A percentile compares a stretch with the other conserved stretches of the same genome.
These are phyloP conservation scores for Eristalis arbustorum DNA, from an alignment of 2,888 invertebrate genomes.

Conservation along the genomic window DNA sequence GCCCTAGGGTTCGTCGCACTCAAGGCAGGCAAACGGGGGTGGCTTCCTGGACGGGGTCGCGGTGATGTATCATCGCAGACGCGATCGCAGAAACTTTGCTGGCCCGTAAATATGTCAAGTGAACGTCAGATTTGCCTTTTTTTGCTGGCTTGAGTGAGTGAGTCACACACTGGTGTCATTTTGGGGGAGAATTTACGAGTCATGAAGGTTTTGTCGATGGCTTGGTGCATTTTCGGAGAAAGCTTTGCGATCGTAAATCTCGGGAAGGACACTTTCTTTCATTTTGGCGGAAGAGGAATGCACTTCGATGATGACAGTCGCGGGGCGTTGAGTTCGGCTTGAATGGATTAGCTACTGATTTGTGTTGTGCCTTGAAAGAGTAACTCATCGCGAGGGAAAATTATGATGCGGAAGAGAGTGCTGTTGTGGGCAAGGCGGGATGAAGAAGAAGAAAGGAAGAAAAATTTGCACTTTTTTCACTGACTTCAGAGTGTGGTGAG, in stretches of 20 bases:
- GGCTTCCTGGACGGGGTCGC: background rate
- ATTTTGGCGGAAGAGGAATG: background rate
- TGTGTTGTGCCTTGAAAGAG: background rate
- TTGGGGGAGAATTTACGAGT: constrained; percentile 24
- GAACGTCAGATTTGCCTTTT: constrained; percentile 9
- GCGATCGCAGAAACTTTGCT: background rate
- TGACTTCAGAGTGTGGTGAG: no score
- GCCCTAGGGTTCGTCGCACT: constrained; percentile 11
- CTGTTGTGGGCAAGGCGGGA: no score
- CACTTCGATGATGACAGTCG: background rate
- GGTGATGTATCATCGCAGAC: background rate
- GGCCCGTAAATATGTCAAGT: constrained; percentile 34
- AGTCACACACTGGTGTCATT: constrained; percentile 10
- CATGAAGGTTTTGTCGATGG: background rate
- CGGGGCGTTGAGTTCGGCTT: background rate
- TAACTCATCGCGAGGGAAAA: background rate
- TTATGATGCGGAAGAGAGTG: background rate
- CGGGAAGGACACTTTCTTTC: background rate
- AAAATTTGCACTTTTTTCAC: no score
- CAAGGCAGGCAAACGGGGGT: background rate
- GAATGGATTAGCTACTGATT: background rate
- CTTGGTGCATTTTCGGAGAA: background rate
- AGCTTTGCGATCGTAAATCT: background rate
- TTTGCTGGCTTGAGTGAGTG: background rate
- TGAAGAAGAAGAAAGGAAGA: no score